A percentile compares a stretch with the other conserved stretches of the same genome.
phyloP scores from a whole-genome alignment of 2,113 vertebrate genomes.

The Rhea pennata region DNA sequence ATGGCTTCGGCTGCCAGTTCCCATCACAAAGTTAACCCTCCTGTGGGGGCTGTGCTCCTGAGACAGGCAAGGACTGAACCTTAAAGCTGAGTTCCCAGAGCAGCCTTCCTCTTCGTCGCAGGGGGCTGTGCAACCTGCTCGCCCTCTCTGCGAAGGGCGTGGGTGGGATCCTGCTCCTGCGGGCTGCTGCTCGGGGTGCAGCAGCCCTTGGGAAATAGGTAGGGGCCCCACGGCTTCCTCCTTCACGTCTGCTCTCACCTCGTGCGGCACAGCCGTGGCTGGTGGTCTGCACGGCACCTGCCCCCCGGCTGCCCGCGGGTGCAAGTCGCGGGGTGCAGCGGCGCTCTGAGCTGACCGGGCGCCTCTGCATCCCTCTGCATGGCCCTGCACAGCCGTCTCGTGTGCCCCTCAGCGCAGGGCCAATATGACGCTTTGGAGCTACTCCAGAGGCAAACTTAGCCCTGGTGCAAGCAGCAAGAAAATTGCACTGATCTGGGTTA shows the following conservation, averaged over 20 bases:
- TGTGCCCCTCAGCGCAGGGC: background rate
- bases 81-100: conserved; percentile 13
- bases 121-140: background rate
- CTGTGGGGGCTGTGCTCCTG: background rate
- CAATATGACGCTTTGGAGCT: background rate
- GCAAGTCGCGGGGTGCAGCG: too few species aligned
- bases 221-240: background rate
- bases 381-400: too few species aligned
- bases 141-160: background rate
- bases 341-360: too few species aligned
- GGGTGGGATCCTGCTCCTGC: background rate
- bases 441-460: background rate
- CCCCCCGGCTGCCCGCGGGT: background rate
- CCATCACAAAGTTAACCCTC: background rate
- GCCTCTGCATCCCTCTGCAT: too few species aligned
- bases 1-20: background rate
- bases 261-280: accelerated
- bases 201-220: background rate
- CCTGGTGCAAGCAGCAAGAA: background rate
- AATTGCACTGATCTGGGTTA: background rate
- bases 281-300: accelerated
- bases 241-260: background rate
- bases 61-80: background rate
- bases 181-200: background rate
- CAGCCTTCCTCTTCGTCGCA: background rate